Evolutionary conservation across 37 sponge, comb jelly and placozoan species (phyloP), one percentile per base, ranked within the genome.

Genomic region (Chondrilla cf. caribensis): DNA sequence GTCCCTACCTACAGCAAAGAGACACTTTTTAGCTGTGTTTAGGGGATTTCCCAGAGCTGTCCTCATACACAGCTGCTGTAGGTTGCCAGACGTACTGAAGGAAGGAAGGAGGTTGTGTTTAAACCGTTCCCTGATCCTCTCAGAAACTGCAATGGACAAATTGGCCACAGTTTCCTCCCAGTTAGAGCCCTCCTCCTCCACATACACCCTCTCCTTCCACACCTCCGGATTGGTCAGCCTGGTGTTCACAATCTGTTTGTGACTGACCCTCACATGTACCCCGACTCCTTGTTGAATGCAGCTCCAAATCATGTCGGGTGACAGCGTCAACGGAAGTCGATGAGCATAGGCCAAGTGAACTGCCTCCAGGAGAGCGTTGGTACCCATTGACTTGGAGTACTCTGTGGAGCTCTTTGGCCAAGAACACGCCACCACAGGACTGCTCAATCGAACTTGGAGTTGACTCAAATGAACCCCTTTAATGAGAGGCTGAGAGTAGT

Each of bases 351-450:
- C 41, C 1, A 73, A 43, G 7, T 73, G 76, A 1, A 73, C 44
- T 73, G 76, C 76, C 36, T 73, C 76, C 43, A 73, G 44, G 41
- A 73, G 43, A 21, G 76, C 41, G 6, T 73, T 39, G n/a, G 76
- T 73, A n/a, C 76, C 76, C 43, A 73, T 31, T 39, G 76, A 38
- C 24, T 39, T 37, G 41, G 76, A 41, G 40, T 73, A 73, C 42
- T 73, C 76, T 25, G 4, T 1, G 2, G 35, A 33, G 31, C 15
- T 67, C 11, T 28, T 26, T 1, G 68, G 68, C 68, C 29, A 6
- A 33, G 68, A 26, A 31, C 32, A 33, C 32, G 68, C 68, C 1
- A 28, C 2, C 68, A 67, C 68, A 29, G 3, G n/a, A 17, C 68
- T 67, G 1, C 68, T 33, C 32, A 67, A 33, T 7, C 68, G 26